Evolutionary conservation across 1,140 invertebrate species (phyloP), one percentile per base, ranked within the genome.

Genomic region (Brachionus calyciflorus): DNA sequence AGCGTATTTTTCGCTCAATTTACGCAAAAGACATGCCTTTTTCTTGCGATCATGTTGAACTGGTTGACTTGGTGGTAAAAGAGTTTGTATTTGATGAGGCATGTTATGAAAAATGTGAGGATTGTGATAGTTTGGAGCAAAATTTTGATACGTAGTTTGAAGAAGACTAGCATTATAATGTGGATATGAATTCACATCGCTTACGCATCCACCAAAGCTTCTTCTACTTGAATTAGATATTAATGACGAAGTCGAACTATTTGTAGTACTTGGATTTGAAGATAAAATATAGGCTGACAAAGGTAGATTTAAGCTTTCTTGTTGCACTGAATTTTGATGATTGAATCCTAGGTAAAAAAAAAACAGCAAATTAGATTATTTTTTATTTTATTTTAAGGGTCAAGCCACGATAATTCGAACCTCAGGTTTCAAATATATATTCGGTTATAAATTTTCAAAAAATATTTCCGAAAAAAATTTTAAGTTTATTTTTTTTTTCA

Each of bases 1-100:
- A 12, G 69, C 69, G 17, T 55, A 51, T 55, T 73, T 73, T 55
- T 73, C 69, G 24, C 69, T 73, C 24, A 73, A 55, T 49, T 73
- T 73, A 2, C 69, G n/a, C 10, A 73, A 73, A 0, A 73, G 37
- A n/a, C 46, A 51, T 6, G 69, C n/a, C 30, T 73, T 73, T 55
- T 73, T 73, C n/a, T 73, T 73, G 9, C 69, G 26, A 21, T 73
- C 69, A 30, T 49, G 69, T 14, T 65, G 60, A 9, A 65, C 37
- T 65, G 37, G 60, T 65, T 65, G 60, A 12, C 37, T 10, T 12
- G 60, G 60, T 21, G 37, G 17, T 30, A 65, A 24, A 24, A 65
- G 44, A 14, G n/a, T 24, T 65, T 65, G 60, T 12, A 65, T 44
- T 14, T 17, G 33, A 14, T 21, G 14, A 26, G n/a, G n/a, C n/a